A percentile compares a stretch with the other conserved stretches of the same genome.
Conservation (phyloP, 1,140 invertebrate genomes). For the Atta colombica region DNA sequence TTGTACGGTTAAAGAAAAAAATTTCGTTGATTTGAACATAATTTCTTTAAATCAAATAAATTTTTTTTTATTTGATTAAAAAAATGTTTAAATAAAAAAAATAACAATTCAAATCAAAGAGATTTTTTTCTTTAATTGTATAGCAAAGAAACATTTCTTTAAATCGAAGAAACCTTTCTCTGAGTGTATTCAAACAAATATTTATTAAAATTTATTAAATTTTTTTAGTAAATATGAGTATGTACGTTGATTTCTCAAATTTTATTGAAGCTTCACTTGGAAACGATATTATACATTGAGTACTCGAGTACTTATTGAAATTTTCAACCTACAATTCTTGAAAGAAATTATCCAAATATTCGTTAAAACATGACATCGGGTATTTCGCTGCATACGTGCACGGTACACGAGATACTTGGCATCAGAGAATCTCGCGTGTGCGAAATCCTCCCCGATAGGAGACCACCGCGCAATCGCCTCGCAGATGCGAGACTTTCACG, state of each 20-base stretch:
- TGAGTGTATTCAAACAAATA: too few relatives aligned
- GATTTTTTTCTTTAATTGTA: too few relatives aligned
- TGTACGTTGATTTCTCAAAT: background rate
- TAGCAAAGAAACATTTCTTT: too few relatives aligned
- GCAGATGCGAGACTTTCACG: constrained; percentile 32
- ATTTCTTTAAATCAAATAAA: too few relatives aligned
- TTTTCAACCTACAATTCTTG: background rate
- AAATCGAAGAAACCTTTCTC: too few relatives aligned
- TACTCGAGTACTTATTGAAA: background rate
- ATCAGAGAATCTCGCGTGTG: constrained; percentile 6
- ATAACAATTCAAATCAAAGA: too few relatives aligned
- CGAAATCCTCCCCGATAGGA: background rate
- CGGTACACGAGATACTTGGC: background rate
- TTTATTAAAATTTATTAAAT: too few relatives aligned
- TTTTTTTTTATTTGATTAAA: too few relatives aligned
- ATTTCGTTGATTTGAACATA: too few relatives aligned
- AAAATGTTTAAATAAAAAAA: too few relatives aligned
- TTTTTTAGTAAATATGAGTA: too few relatives aligned
- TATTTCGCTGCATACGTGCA: background rate
- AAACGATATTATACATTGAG: background rate
- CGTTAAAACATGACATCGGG: background rate
- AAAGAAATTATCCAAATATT: background rate
- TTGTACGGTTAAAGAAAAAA: too few relatives aligned
- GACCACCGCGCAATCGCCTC: background rate
- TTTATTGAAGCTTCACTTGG: background rate